Evolutionary conservation across 2,113 vertebrate species (phyloP).

Genomic region (Suricata suricatta): DNA sequence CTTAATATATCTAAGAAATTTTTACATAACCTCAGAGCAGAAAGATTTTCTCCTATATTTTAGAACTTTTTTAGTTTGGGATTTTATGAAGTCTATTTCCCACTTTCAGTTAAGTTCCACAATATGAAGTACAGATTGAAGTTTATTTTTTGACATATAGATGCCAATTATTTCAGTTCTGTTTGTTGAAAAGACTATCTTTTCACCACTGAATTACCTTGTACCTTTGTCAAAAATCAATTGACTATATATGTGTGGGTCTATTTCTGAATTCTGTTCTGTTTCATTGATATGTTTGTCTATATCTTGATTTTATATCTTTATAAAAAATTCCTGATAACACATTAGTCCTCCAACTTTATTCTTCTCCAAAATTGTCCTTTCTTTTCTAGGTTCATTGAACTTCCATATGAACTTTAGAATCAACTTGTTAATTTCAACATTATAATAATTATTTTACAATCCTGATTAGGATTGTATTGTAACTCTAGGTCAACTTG

Average conservation of each 20-base stretch:
- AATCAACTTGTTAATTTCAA: background rate
- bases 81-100: background rate
- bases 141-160: background rate
- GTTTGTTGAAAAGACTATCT: background rate
- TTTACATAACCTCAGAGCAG: background rate
- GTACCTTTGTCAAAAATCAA: background rate
- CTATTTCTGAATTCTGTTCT: background rate
- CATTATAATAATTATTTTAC: background rate
- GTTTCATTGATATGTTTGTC: background rate
- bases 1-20: slow-evolving; percentile 1
- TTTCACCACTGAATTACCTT: slow-evolving; percentile 8
- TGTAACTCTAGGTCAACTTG: background rate
- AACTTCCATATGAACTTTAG: slow-evolving; percentile 12
- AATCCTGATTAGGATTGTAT: slow-evolving; percentile 4
- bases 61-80: background rate
- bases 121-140: background rate
- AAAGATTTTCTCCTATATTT: background rate
- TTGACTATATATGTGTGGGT: background rate
- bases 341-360: background rate
- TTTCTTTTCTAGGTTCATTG: background rate
- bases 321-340: slow-evolving; percentile 17
- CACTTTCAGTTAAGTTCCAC: background rate
- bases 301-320: background rate
- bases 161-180: background rate
- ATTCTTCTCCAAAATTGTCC: background rate